Evolutionary conservation across 2,888 invertebrate species (phyloP), one percentile per base, ranked within the genome.

Genomic region (Schrankia costaestrigalis): DNA sequence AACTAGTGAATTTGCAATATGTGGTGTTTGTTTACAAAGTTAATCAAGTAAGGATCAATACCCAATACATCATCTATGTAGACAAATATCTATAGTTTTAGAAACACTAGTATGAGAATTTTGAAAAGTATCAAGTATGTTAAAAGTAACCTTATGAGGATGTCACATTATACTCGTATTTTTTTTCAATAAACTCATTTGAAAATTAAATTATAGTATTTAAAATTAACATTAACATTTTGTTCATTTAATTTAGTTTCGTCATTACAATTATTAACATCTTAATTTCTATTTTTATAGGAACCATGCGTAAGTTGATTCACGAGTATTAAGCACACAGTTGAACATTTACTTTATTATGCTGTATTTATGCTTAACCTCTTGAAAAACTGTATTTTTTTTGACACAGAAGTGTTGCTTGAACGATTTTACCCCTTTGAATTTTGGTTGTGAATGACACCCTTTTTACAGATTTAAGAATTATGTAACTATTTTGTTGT

Each of bases 241-340:
- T 17, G 7, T 7, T 17, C 26, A 26, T 26, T 18, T 21, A n/a
- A n/a, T 26, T 38, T 41, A 39, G 28, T 43, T 37, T 41, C 36
- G 31, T 10, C 26, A 41, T 26, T 42, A 42, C 41, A 41, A 35
- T 44, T 54, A 66, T 69, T 76, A 78, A 75, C 68, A 61, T 46
- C 37, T 45, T 49, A 50, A 60, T 74, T 84, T 85, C 71, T 86
- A 76, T 85, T 84, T 82, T 87, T 85, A 78, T 88, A 89, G 89
- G 89, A 88, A 88, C 79, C 87, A 88, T 80, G 88, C 84, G 89
- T 89, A 88, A 89, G 88, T 89, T 59, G 56, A 69, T 61, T 63
- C 60, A 63, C 64, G 69, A 77, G 61, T 77, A 76, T 57, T 82
- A 75, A 73, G 83, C 79, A 77, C n/a, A 75, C 71, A 51, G 60